Conservation (phyloP, 2,888 invertebrate genomes). For the Invenusta paracnida region DNA sequence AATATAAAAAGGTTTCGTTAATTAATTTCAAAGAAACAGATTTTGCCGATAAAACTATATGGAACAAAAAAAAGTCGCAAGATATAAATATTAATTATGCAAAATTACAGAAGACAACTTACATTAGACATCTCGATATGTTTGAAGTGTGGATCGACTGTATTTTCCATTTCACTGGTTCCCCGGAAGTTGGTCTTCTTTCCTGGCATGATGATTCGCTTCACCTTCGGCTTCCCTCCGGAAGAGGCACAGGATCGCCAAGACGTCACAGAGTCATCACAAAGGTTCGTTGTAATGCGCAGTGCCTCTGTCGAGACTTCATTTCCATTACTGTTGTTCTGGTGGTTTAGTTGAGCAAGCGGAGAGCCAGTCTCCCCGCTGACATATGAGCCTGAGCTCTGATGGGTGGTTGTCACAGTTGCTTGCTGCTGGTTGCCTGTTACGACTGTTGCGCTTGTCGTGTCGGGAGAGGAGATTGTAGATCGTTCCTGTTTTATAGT, state of each 20-base stretch:
- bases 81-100: too few relatives aligned
- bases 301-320: neutral
- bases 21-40: too few relatives aligned
- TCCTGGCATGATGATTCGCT: neutral
- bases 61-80: too few relatives aligned
- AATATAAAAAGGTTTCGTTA: too few relatives aligned
- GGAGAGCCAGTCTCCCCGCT: neutral
- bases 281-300: neutral
- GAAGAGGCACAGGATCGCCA: neutral
- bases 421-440: neutral
- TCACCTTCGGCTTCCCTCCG: neutral
- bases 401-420: neutral
- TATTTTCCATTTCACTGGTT: constrained; percentile 11
- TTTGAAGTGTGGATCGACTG: neutral
- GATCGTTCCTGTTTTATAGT: neutral
- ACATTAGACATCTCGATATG: neutral
- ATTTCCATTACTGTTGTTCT: too few relatives aligned
- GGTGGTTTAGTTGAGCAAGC: neutral
- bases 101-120: neutral
- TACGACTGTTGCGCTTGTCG: neutral
- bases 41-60: too few relatives aligned
- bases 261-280: neutral
- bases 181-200: constrained; percentile 10
- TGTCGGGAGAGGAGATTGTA: neutral
- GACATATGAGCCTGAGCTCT: neutral